Evolutionary conservation across 2,888 invertebrate genomes (phyloP), one percentile per base, ranked within the genome.

Genomic region (Ichneumoninae sp.): DNA sequence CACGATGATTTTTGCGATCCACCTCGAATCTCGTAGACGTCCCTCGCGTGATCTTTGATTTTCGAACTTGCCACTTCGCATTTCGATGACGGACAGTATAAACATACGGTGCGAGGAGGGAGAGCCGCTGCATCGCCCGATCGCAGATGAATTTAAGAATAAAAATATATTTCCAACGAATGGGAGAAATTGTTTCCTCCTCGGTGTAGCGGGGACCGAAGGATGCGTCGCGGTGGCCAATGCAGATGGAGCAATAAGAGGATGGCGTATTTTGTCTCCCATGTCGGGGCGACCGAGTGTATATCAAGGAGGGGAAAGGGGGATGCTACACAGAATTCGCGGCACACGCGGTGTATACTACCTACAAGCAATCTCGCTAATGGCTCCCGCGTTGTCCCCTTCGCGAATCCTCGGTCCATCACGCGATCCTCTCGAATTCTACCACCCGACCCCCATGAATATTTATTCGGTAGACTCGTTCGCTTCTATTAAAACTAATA

Each of bases 401-500:
- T 87, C 81, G 87, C 85, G 87, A 84, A 88, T 76, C 76, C 86
- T 80, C 79, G 82, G 86, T 83, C 87, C 86, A 86, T 87, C 86
- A 86, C 85, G 82, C 76, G 74, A 83, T 80, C 80, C 80, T 83
- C 84, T 75, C 68, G 76, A 60, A 78, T 81, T 78, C 78, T 76
- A 44, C 68, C 50, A 16, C 62, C 52, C 76, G 62, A 70, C 76
- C 84, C 83, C 86, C 87, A 89, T 90, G 91, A 90, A 91, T 91
- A 91, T 90, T 90, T 90, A 90, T 91, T 90, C 89, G 83, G 77
- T 77, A 88, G 87, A 89, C 89, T 92, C 89, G 89, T 89, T 91
- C 88, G 89, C 88, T 90, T 92, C 91, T 92, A 92, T 92, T 91
- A 91, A 92, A 92, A 90, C 91, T 91, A 91, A 91, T 92, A 92